Evolutionary conservation across 2,888 invertebrate genomes (phyloP), one percentile per base, ranked within the genome.

Genomic region (Troides helena): DNA sequence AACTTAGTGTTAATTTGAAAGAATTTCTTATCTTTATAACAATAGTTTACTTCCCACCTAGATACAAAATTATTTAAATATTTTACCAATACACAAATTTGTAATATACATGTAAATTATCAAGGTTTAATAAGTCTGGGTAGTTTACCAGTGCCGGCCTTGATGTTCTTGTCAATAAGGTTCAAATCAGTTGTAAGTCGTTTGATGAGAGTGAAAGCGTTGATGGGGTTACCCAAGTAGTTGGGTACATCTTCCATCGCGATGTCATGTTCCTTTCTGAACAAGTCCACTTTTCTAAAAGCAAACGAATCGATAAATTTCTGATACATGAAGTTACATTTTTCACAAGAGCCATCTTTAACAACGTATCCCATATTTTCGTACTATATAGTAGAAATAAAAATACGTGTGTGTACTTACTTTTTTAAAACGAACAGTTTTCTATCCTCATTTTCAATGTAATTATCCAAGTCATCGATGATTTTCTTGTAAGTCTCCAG

Each of bases 181-280:
- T 96, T 96, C 96, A 99, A 97, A 88, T 99, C 99, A 4, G 96
- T 95, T 10, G 99, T 98, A 79, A 99, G 94, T 78, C 98, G 94
- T 91, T 99, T 99, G 69, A 99, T 98, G 67, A 99, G 92, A 50
- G 98, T 94, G 88, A 98, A 99, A 8, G 99, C 98, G 86, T 98
- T 99, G 74, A 99, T 97, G 4, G 99, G 99, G 89, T 99, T 98
- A 17, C 97, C 95, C 73, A 98, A 93, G 81, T 98, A 98, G 76
- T 95, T 94, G 65, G 96, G 95, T 61, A 96, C 95, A 82, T 98
- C 97, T 72, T 94, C 93, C 80, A 95, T 94, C 2, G 97, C 98
- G 80, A 94, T 95, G 64, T 94, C 94, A 84, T 97, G 97, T 80
- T 97, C 96, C 73, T 92, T 94, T 84, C 94, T 94, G 85, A 97